Conservation (phyloP, 2,797 vertebrate genomes). For the Vultur gryphus region DNA sequence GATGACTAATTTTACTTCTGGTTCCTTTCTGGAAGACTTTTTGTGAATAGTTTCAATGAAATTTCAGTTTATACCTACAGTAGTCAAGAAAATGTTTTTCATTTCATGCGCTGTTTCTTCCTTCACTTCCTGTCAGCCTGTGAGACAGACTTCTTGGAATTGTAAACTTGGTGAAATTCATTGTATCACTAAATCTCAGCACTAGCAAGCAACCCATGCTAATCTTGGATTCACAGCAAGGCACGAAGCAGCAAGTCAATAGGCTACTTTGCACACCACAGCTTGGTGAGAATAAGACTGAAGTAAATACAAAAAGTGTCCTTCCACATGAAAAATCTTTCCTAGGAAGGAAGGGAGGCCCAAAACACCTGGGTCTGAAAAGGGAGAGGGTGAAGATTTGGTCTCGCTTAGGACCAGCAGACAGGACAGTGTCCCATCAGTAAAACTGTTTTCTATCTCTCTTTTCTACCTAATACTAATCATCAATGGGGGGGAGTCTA, state of each 20-base stretch:
- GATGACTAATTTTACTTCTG: slow-evolving; percentile 18
- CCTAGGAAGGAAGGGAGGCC: background rate
- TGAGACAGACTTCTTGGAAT: background rate
- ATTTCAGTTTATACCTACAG: background rate
- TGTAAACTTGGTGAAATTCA: background rate
- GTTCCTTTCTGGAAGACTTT: background rate
- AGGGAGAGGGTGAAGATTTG: background rate
- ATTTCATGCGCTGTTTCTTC: background rate
- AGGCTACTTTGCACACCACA: background rate
- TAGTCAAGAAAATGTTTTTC: background rate
- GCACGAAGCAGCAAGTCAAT: background rate
- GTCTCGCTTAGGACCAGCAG: background rate
- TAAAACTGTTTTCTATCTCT: background rate
- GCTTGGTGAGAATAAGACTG: background rate
- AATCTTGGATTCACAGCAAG: background rate
- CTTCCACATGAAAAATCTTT: background rate
- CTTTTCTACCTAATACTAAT: background rate
- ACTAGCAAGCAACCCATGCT: background rate
- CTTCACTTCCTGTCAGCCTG: background rate
- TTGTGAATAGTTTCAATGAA: background rate
- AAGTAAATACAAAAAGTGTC: background rate
- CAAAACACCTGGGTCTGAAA: background rate
- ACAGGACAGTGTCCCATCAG: background rate
- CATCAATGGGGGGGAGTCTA: background rate
- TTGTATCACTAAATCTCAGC: background rate